Evolutionary conservation across 92 coral and sea anemone species (phyloP).

Genomic region (Paragorgia papillata): DNA sequence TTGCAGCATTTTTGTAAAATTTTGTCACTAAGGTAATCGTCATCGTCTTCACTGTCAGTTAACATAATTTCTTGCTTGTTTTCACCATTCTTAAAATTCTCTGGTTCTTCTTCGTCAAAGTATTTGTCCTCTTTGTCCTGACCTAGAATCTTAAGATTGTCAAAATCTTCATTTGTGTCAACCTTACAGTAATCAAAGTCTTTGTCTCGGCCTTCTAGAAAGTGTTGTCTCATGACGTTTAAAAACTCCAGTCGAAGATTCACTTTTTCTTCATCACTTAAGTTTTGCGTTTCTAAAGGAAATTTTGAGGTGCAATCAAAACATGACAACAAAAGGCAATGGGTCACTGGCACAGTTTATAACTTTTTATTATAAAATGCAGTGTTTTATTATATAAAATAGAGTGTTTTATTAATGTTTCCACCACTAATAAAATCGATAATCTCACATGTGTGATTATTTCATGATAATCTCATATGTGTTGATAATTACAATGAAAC

Average conservation of each 20-base stretch:
- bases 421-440: no score
- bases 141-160: constrained; percentile 71
- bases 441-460: no score
- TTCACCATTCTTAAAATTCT: not conserved
- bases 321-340: no score
- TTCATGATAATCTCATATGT: no score
- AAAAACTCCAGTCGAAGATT: constrained; percentile 78
- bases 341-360: no score
- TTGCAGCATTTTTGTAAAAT: constrained; percentile 24
- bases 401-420: no score
- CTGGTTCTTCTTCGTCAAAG: constrained; percentile 83
- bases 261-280: constrained; percentile 78
- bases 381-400: no score
- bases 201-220: constrained; percentile 81
- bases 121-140: constrained; percentile 90
- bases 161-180: constrained; percentile 86
- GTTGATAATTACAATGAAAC: no score
- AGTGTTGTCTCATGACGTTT: constrained; percentile 81
- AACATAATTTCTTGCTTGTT: constrained; percentile 5
- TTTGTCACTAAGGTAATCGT: constrained; percentile 32
- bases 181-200: constrained; percentile 90
- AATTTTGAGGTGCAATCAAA: not conserved
- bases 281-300: constrained; percentile 62
- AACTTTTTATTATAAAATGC: no score
- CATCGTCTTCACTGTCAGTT: constrained; percentile 38